A percentile compares a stretch with the other conserved stretches of the same genome.
phyloP scores from a whole-genome alignment of 2,888 invertebrate genomes.

The Cacoxenus indagator region DNA sequence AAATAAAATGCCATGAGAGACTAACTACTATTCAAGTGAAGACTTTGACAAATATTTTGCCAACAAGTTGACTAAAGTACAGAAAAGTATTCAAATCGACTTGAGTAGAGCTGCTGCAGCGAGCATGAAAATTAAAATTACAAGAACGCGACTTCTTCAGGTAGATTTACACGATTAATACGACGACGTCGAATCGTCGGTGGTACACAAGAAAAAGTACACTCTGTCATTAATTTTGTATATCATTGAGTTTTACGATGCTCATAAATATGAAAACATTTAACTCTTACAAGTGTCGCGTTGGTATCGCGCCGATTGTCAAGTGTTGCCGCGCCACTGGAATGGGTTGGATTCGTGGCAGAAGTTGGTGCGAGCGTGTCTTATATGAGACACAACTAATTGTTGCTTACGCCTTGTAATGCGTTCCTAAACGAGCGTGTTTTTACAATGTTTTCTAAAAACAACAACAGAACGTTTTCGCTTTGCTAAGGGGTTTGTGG shows the following conservation, averaged over 20 bases:
- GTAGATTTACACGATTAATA: background rate
- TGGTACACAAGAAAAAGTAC: constrained; percentile 51
- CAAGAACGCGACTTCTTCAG: constrained; percentile 46
- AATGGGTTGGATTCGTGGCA: background rate
- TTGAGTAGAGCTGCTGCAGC: constrained; percentile 22
- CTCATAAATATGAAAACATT: constrained; percentile 69
- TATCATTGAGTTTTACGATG: constrained; percentile 68
- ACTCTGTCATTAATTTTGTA: constrained; percentile 65
- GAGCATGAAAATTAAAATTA: constrained; percentile 34
- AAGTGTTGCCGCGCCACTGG: background rate
- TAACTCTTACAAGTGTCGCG: constrained; percentile 54
- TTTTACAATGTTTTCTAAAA: constrained; percentile 57
- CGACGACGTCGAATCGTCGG: constrained; percentile 47
- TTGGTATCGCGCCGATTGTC: background rate
- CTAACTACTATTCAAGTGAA: constrained; percentile 10
- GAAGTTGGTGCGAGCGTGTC: background rate
- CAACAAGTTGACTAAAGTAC: constrained; percentile 41
- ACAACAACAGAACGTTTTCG: constrained; percentile 28
- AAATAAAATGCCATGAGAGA: background rate
- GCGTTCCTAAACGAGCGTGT: constrained; percentile 61
- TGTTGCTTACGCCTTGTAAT: constrained; percentile 64
- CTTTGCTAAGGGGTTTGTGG: constrained; percentile 10
- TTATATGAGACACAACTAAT: constrained; percentile 64
- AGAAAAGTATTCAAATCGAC: constrained; percentile 53
- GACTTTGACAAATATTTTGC: constrained; percentile 53